Evolutionary conservation across 2,888 invertebrate genomes (phyloP), one percentile per base, ranked within the genome.

Genomic region (Yponomeuta cagnagella): DNA sequence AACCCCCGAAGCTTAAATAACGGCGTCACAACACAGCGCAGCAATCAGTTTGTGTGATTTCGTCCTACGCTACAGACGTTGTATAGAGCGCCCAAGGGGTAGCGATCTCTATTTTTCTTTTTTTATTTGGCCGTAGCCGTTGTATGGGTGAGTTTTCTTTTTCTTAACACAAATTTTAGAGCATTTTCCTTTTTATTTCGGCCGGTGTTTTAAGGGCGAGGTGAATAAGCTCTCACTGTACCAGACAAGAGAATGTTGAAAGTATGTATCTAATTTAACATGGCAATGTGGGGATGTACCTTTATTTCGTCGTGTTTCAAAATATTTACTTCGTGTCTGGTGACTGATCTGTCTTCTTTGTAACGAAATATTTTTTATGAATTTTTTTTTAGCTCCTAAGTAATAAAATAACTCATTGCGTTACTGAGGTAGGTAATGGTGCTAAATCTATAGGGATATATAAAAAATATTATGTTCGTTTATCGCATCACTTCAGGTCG

Each of bases 71-170:
- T 75, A 81, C 83, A 4, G 71, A 15, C 81, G 75, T 75, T 77
- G 89, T 78, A 87, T 88, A 85, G 90, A 81, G 89, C 84, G 86
- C 88, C 83, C 84, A 77, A 74, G 75, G 79, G 83, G 82, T 86
- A 83, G 84, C 88, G 84, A 82, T 77, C 84, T 82, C 84, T 82
- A 84, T 85, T 89, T 91, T 92, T 89, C 84, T 87, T 92, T 91
- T 58, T 93, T 93, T 90, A 90, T 93, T 93, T 93, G 93, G 92
- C 92, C 88, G 91, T 93, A 90, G 93, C 92, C 93, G 86, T 93
- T 93, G 92, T 93, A 93, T 93, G 93, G 93, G 93, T 93, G 76
- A 92, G 93, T 89, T 74, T 75, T 76, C 15, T 75, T 71, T 75
- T 74, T 75, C 74, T 73, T 71, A 75, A 74, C 72, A 15, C 15